Conservation (phyloP, 2,888 invertebrate species). For the Chrysina gloriosa region DNA sequence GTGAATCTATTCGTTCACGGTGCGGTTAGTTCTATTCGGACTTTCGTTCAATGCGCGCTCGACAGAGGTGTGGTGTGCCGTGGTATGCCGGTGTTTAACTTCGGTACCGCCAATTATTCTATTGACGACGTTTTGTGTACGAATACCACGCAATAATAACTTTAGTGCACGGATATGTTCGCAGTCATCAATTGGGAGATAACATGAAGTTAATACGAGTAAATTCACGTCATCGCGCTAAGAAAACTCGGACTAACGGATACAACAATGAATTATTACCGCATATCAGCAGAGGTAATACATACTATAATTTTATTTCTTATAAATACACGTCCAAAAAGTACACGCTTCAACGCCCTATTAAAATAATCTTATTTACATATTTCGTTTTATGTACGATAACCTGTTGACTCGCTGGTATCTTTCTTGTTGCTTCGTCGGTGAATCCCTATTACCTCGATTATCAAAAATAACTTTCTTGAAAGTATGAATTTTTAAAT, state of each 20-base stretch:
- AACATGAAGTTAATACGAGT: conserved; percentile 55
- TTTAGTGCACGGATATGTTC: neutral
- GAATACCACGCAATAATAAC: neutral
- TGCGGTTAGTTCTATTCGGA: neutral
- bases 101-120: conserved; percentile 36
- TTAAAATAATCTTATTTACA: neutral
- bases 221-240: conserved; percentile 52
- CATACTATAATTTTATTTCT: neutral
- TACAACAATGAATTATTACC: conserved; percentile 38
- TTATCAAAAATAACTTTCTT: too few species aligned
- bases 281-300: conserved; percentile 42
- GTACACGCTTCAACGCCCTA: too few species aligned
- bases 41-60: neutral
- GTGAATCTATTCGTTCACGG: conserved; percentile 13
- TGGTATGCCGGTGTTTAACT: conserved; percentile 4
- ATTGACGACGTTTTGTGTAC: conserved; percentile 18
- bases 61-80: neutral
- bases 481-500: too few species aligned
- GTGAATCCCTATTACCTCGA: too few species aligned
- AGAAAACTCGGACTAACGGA: conserved; percentile 43
- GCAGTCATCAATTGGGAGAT: neutral
- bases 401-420: too few species aligned
- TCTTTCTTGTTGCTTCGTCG: too few species aligned
- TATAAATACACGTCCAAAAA: too few species aligned
- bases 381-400: too few species aligned